Evolutionary conservation across 2,797 vertebrate species (phyloP), one percentile per base, ranked within the genome.

Genomic region (Miichthys miiuy): DNA sequence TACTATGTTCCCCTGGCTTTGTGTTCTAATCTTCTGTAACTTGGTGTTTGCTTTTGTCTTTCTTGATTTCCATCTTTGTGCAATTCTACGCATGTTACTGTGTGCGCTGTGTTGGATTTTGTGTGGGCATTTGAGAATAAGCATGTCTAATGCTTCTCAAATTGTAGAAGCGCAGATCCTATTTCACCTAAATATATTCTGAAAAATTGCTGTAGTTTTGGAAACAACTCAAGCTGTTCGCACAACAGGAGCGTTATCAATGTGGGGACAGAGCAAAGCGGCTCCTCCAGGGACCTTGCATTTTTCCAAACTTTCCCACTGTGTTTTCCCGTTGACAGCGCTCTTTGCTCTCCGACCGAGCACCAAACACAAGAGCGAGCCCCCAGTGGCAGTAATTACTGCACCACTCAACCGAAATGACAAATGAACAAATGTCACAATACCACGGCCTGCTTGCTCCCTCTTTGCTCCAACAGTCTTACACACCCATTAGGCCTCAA

Each of bases 381-480:
- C 88, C 80, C 85, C 81, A 63, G 79, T 82, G 88, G 78, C 87
- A 80, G 87, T 93, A 95, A 95, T 95, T 93, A 93, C 92, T 87
- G 85, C 88, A 87, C 72, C 90, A 88, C 89, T 91, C 89, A 89
- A 67, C 80, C 74, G 42, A 89, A 88, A 92, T 93, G 89, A 94
- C 87, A 91, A 93, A 92, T 93, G 87, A 85, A 90, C 83, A 88
- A 91, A 91, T 91, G 89, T 88, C 82, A 84, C 88, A 83, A 90
- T 79, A 77, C 70, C 78, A 80, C 20, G 44, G 71, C 75, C 54
- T 81, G 54, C 74, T 72, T 23, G 4, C 73, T 80, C 68, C 61
- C 60, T 81, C 77, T 75, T 83, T 62, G 48, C 75, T 54, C 57
- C 50, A 56, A 64, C 78, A 46, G 27, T 21, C 67, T 61, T 6